phyloP scores from a whole-genome alignment of 1,140 invertebrate species.

The Cotesia vestalis region DNA sequence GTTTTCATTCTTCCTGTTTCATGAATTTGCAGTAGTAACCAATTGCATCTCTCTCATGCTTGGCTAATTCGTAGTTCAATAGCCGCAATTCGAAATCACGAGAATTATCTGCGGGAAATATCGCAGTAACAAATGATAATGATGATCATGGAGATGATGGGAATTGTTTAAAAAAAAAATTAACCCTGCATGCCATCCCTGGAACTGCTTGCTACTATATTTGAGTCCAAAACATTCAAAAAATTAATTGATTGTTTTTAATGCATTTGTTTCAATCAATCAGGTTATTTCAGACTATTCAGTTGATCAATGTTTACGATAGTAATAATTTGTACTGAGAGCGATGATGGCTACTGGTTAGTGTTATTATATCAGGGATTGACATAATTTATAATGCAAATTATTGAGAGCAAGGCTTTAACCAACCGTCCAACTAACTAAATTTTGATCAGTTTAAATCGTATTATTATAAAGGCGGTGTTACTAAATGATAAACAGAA shows the following conservation, averaged over 20 bases:
- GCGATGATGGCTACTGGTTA: neutral
- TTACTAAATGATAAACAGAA: no score
- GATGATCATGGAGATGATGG: neutral
- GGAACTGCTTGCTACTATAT: no score
- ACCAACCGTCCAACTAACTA: no score
- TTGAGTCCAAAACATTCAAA: no score
- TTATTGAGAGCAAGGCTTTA: no score
- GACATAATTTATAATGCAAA: neutral
- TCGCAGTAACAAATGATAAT: neutral
- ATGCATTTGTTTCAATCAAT: conserved; percentile 9
- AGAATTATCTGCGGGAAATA: neutral
- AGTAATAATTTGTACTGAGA: neutral
- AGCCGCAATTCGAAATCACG: neutral
- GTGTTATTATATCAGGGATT: neutral
- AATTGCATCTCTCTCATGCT: neutral
- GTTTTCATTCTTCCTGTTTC: conserved; percentile 19
- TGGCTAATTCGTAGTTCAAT: conserved; percentile 23
- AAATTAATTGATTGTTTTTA: conserved; percentile 16
- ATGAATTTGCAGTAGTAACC: conserved; percentile 8
- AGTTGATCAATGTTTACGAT: conserved; percentile 20
- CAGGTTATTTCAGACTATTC: conserved; percentile 29
- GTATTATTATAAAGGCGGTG: neutral
- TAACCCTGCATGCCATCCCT: no score
- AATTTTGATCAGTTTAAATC: no score
- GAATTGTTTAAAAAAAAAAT: neutral